phyloP scores from a whole-genome alignment of 2,888 invertebrate species.

The Chalcis sispes region DNA sequence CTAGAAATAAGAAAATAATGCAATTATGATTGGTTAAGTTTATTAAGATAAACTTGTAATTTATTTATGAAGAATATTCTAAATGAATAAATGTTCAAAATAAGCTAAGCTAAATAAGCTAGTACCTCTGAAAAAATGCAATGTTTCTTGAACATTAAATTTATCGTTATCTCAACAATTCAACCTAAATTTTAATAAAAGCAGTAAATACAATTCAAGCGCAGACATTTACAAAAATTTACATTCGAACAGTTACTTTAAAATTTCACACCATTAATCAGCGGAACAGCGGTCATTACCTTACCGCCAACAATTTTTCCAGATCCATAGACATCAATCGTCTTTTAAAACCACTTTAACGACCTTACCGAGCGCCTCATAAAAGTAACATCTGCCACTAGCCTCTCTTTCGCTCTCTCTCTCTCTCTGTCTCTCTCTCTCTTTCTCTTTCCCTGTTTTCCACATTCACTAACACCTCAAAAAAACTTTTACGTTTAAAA shows the following conservation, averaged over 20 bases:
- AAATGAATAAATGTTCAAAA: no score
- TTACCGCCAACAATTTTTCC: constrained; percentile 22
- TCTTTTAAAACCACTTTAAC: no score
- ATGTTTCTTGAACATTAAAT: no score
- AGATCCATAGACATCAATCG: not conserved
- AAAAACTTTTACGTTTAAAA: not conserved
- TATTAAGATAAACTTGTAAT: no score
- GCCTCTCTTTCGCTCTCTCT: not conserved
- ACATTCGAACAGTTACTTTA: constrained; percentile 4
- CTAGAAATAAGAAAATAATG: no score
- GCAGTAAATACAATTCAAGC: not conserved
- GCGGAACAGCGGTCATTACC: constrained; percentile 7
- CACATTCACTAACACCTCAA: not conserved
- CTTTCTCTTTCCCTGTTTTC: not conserved
- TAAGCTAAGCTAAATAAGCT: no score
- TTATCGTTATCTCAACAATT: no score
- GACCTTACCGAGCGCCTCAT: not conserved
- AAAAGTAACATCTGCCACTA: constrained; percentile 12
- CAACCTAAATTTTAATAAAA: not conserved
- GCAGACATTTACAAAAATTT: no score
- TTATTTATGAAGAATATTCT: no score
- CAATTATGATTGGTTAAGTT: no score
- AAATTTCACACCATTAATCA: not conserved
- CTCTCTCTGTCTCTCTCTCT: constrained; percentile 3
- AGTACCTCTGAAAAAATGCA: no score